These are phyloP conservation scores for Masnerella sp. DNA, from an alignment of 2,888 invertebrate genomes.

Conservation along the genomic window DNA sequence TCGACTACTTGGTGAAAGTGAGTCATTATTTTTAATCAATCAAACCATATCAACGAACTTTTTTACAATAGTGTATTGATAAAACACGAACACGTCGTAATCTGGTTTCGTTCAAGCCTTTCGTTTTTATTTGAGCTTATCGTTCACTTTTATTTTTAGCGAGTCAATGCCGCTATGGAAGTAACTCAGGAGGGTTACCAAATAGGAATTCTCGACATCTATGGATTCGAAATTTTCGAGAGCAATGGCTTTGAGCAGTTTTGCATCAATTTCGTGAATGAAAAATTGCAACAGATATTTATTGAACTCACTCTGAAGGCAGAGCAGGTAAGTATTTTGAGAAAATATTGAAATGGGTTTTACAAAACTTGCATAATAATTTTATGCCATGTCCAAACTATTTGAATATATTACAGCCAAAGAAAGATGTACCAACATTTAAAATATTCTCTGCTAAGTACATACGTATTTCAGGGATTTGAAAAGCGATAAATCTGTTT, in stretches of 20 bases:
- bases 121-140: background rate
- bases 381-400: too few species aligned
- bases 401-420: too few species aligned
- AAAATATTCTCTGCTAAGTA: too few species aligned
- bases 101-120: too few species aligned
- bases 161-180: constrained; percentile 82
- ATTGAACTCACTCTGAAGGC: constrained; percentile 85
- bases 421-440: too few species aligned
- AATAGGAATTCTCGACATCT: constrained; percentile 84
- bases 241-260: constrained; percentile 86
- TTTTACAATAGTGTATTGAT: too few species aligned
- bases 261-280: constrained; percentile 86
- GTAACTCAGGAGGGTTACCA: constrained; percentile 78
- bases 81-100: too few species aligned
- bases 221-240: constrained; percentile 85
- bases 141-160: constrained; percentile 74
- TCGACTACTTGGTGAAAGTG: constrained; percentile 82
- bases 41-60: constrained; percentile 4
- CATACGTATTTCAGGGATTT: too few species aligned
- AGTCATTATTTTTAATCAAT: constrained; percentile 16
- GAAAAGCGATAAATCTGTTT: too few species aligned
- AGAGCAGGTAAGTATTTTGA: constrained; percentile 80
- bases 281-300: constrained; percentile 85
- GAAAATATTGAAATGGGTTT: background rate
- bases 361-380: too few species aligned